Evolutionary conservation across 1,140 invertebrate species (phyloP), one percentile per base, ranked within the genome.

Genomic region (Heliconius hewitsoni): DNA sequence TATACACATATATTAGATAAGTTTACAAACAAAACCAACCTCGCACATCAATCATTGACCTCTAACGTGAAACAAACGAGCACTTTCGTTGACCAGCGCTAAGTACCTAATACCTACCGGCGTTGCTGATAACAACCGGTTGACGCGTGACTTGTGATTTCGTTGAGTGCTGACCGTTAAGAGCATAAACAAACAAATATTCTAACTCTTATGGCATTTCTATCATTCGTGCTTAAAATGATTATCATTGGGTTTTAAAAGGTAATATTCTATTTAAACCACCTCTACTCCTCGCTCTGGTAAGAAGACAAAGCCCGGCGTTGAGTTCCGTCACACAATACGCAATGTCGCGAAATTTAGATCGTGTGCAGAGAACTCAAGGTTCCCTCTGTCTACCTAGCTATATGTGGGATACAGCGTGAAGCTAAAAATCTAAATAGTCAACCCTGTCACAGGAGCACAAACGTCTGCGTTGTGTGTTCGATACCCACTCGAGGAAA

Each of bases 11-110:
- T 46, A 46, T 18, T 19, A 8, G 50, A 19, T 52, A 60, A 34
- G n/a, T 66, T 42, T 50, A 39, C 30, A 66, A 66, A 66, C 60
- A 30, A 27, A 66, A 11, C 8, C 1, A 66, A n/a, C 60, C 57
- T 60, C 23, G 60, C 60, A 16, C 60, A 66, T 66, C 60, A 66
- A 66, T 66, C 60, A 66, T 66, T 66, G 60, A 66, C 60, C 60
- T 66, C 60, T 66, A 66, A 66, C 60, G 27, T 66, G 60, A 66
- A 66, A 66, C 60, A 30, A 66, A 66, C 27, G 60, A 66, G 60
- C 60, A 66, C 60, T 66, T 66, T 66, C 60, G 60, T 66, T 66
- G 27, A 66, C 60, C 4, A 6, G 60, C 60, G 11, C 11, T 30
- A 66, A 66, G 60, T 66, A 11, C 9, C 60, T 66, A 57, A 2